A percentile compares a stretch with the other conserved stretches of the same genome.
phyloP scores from a whole-genome alignment of 2,888 invertebrate genomes.

The Drosophila pseudotakahashii region DNA sequence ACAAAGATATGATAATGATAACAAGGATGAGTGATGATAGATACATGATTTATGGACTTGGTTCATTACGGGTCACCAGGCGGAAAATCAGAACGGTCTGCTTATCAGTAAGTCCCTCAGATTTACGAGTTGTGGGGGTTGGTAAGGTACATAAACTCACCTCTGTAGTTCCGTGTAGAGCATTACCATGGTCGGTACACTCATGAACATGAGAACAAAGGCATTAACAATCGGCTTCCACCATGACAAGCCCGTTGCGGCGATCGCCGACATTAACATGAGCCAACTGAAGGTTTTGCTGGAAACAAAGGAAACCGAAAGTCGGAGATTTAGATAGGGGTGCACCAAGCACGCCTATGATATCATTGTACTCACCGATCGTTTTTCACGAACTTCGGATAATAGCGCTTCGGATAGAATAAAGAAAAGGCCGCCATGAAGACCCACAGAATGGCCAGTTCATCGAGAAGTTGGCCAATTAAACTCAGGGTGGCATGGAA shows the following conservation, averaged over 20 bases:
- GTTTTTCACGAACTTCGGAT: constrained; percentile 88
- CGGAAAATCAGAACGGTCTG: constrained; percentile 18
- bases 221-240: constrained; percentile 93
- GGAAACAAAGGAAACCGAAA: constrained; percentile 40
- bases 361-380: constrained; percentile 85
- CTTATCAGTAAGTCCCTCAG: constrained; percentile 18
- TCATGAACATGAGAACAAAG: constrained; percentile 91
- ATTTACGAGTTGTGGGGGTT: constrained; percentile 2
- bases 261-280: constrained; percentile 86
- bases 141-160: constrained; percentile 84
- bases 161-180: constrained; percentile 88
- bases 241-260: constrained; percentile 89
- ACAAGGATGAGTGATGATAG: constrained; percentile 35
- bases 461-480: constrained; percentile 92
- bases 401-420: constrained; percentile 89
- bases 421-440: constrained; percentile 91
- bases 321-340: constrained; percentile 14
- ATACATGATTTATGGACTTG: constrained; percentile 33
- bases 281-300: constrained; percentile 88
- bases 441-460: constrained; percentile 92
- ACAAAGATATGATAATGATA: constrained; percentile 13
- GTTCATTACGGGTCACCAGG: constrained; percentile 10
- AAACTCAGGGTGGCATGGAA: constrained; percentile 94
- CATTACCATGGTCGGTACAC: constrained; percentile 89
- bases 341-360: neutral